Base-by-base conservation (phyloP, 2,113 vertebrate genomes). In the Empidonax traillii region DNA sequence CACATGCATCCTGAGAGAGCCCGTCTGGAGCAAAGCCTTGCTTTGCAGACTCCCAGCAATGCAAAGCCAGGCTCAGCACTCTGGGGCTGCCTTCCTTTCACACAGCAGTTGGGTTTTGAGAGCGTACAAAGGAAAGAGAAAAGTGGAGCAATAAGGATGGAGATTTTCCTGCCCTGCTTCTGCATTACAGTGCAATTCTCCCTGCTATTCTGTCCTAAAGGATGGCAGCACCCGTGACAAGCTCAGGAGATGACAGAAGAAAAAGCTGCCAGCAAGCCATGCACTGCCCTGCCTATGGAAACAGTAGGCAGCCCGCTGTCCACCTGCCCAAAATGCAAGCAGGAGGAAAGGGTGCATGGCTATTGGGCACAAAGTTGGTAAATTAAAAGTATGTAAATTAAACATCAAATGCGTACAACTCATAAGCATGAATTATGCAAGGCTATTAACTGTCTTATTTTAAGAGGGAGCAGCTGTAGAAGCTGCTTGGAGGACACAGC, bases 361-460 rank as follows among this genome's bases (percentile, higher is more conserved):
- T 78, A 31, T 5, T 20, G 46, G 41, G 31, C 46, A 76, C 2
- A 33, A 67, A 73, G 65, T 39, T 73, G 87, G 30, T 49, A 22
- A 49, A 41, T 41, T 41, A 41, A 41, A 41, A 41, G 39, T 49
- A 89, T 84, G 82, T 96, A 94, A 97, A 98, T 93, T 91, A 97
- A 97, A 97, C 88, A 97, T 96, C 92, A 91, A 62, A 71, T 39
- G 79, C 52, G 43, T 96, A 97, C 92, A 97, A 94, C 95, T 97
- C 96, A 95, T 97, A 97, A 95, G 95, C 96, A 96, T 98, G 97
- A 98, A 98, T 98, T 98, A 98, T 97, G 96, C 97, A 98, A 93
- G 94, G 51, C 61, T 75, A 91, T 97, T 94, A 97, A 92, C 94
- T 90, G 67, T 69, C 82, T 79, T 93, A 85, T 94, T 66, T 58